Conservation (phyloP, 1,140 invertebrate genomes). For the Pararge aegeria region DNA sequence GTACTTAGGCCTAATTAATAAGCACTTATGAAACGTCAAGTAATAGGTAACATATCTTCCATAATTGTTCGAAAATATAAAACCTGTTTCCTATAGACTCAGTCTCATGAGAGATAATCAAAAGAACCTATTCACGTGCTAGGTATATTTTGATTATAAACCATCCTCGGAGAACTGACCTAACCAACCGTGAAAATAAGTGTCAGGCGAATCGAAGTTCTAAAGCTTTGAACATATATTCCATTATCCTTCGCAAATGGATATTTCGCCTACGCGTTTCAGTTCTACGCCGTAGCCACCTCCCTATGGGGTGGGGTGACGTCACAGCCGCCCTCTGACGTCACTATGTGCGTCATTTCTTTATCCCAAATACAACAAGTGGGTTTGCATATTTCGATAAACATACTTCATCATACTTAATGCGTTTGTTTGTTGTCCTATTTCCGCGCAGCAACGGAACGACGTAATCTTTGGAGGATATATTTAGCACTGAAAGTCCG, state of each 20-base stretch:
- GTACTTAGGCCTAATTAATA: too few species aligned
- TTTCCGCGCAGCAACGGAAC: too few species aligned
- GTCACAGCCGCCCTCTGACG: background rate
- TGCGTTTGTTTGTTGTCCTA: too few species aligned
- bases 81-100: too few species aligned
- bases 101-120: too few species aligned
- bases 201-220: background rate
- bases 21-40: too few species aligned
- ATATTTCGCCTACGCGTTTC: background rate
- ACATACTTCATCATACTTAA: too few species aligned
- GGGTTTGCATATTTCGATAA: background rate
- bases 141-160: conserved; percentile 1
- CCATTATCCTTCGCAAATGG: background rate
- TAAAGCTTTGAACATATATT: background rate
- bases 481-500: too few species aligned
- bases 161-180: background rate
- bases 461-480: too few species aligned
- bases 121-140: background rate
- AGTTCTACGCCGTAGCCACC: background rate
- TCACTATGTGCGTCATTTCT: background rate
- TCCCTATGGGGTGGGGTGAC: background rate
- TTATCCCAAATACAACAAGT: background rate
- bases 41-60: too few species aligned
- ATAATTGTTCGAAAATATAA: too few species aligned
- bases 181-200: conserved; percentile 1